Evolutionary conservation across 2,797 vertebrate species (phyloP).

Genomic region (Muraenolepis orangiensis): DNA sequence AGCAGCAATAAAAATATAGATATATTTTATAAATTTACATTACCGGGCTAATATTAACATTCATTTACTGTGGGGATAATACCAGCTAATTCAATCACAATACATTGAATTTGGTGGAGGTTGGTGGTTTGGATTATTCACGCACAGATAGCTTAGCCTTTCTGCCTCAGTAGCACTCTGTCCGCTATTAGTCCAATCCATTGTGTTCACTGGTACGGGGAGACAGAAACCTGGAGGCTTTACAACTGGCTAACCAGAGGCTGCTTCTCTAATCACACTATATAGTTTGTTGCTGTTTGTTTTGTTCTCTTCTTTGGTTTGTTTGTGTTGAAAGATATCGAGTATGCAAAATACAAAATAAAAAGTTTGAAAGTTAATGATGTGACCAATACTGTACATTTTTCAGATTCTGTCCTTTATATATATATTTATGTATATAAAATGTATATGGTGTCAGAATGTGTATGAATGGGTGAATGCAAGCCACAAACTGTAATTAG

Average conservation of each 20-base stretch:
- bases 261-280: not conserved
- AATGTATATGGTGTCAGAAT: too few species aligned
- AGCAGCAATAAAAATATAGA: not conserved
- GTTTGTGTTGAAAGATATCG: not conserved
- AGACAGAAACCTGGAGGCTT: not conserved
- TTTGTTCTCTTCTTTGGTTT: not conserved
- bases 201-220: not conserved
- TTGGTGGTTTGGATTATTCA: not conserved
- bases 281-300: not conserved
- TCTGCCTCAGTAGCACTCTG: not conserved
- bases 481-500: too few species aligned
- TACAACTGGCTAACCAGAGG: not conserved
- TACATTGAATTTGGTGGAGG: not conserved
- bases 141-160: not conserved
- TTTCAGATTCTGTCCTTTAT: not conserved
- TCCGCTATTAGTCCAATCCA: not conserved
- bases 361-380: not conserved
- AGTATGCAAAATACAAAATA: not conserved
- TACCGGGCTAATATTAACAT: not conserved
- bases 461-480: too few species aligned
- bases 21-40: not conserved
- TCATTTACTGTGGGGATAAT: not conserved
- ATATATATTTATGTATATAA: not conserved
- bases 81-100: not conserved
- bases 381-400: not conserved